Base-by-base conservation (phyloP, 1,140 invertebrate species). In the Drosophila paulistorum region DNA sequence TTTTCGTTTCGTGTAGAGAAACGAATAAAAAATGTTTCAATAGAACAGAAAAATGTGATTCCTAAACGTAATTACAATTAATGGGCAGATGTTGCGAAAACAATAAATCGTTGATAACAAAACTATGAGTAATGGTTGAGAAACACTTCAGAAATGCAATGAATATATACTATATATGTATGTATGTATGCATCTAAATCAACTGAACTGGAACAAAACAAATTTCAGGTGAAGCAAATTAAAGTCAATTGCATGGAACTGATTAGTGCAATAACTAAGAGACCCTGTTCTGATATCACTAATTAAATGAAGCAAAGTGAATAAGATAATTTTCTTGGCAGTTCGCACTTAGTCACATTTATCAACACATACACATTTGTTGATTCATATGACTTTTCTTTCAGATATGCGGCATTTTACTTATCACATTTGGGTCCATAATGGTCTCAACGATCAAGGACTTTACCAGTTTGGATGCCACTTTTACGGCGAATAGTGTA, bases 351-450 rank as follows among this genome's bases (percentile, higher is more conserved):
- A 39, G 0, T 39, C 11, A 39, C 11, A 39, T 11, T 39, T 3
- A 11, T 39, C 2, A 5, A 30, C 30, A 7, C 6, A 30, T 30
- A 1, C 3, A 39, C 30, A 6, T 30, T 3, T 13, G 37, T 5
- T 39, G 37, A 39, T 39, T 39, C 37, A 39, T 39, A 13, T 39
- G 2, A 9, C 10, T 54, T 23, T 23, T 23, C 4, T 14, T 13
- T 41, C 90, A 96, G 95, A 82, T 95, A 91, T 94, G 94, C 60
- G 95, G 95, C 3, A 91, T 96, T 41, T 93, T 93, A 3, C 91
- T 96, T 23, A 93, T 96, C 23, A 92, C 93, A 6, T 85, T 95
- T 23, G 95, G 95, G 4, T 93, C 94, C 0, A 85, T 94, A 9
- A 92, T 94, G 65, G 92, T 94, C 35, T 65, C 94, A 10, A 93